A percentile compares a stretch with the other conserved stretches of the same genome.
Evolutionary conservation across 2,888 invertebrate genomes (phyloP).

Genomic region (Ophion obscuratus): DNA sequence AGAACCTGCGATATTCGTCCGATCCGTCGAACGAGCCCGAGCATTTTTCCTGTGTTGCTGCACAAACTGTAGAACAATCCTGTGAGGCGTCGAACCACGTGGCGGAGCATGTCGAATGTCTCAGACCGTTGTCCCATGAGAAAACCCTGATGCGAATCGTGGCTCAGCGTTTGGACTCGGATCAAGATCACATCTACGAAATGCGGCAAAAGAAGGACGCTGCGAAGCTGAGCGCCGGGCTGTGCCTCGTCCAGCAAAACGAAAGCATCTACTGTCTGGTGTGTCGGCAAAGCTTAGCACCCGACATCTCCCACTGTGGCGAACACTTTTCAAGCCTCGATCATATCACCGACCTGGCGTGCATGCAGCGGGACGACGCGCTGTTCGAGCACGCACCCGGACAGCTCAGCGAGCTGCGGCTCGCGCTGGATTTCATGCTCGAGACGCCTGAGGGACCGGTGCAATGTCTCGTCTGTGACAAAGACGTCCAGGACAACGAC

Average conservation of each 20-base stretch:
- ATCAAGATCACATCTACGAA: conserved; percentile 47
- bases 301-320: conserved; percentile 65
- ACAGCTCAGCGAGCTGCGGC: conserved; percentile 70
- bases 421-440: conserved; percentile 69
- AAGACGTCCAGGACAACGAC: conserved; percentile 59
- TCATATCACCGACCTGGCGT: conserved; percentile 68
- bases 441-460: conserved; percentile 65
- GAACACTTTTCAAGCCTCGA: conserved; percentile 71
- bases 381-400: conserved; percentile 62
- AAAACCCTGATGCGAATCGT: background rate
- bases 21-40: no score
- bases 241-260: conserved; percentile 13
- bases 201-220: conserved; percentile 15
- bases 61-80: background rate
- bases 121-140: background rate
- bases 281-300: conserved; percentile 68
- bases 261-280: conserved; percentile 69
- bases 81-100: background rate
- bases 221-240: conserved; percentile 26
- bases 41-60: no score
- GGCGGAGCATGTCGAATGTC: background rate
- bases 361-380: conserved; percentile 63
- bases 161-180: background rate
- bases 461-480: conserved; percentile 69
- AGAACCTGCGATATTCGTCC: background rate